These are phyloP conservation scores for Buphagus erythrorhynchus DNA, from an alignment of 2,797 vertebrate species.

Conservation along the genomic window DNA sequence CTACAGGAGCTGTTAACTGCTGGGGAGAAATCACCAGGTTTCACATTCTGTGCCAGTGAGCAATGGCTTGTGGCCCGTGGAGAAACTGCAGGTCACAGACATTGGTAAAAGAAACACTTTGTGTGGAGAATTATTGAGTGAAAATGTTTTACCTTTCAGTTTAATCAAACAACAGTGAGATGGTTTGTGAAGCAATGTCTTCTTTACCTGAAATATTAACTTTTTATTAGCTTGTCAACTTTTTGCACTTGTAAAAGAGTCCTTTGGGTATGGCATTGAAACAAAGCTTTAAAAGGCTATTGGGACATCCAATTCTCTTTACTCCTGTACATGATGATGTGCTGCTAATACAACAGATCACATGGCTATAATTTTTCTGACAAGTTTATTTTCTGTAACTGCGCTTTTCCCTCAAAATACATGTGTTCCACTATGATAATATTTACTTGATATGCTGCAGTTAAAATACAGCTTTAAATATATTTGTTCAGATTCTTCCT, in stretches of 20 bases:
- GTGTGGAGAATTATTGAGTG: neutral
- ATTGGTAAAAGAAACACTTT: neutral
- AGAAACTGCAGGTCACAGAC: neutral
- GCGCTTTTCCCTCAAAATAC: neutral
- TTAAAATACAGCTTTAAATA: neutral
- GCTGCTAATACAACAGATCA: neutral
- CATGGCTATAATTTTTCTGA: neutral
- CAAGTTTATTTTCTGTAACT: neutral
- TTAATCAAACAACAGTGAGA: neutral
- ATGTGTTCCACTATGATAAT: accelerated
- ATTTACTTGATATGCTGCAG: neutral
- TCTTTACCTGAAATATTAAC: neutral
- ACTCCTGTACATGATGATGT: neutral
- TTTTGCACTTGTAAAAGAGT: neutral
- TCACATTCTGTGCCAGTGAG: neutral
- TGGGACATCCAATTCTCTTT: neutral
- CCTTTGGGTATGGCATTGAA: neutral
- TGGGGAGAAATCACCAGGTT: neutral
- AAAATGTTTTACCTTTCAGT: neutral
- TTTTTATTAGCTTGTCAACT: neutral
- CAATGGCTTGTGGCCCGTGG: accelerated
- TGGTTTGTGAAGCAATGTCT: neutral
- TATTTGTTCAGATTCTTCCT: neutral
- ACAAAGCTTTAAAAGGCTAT: neutral
- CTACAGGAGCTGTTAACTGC: neutral